These are phyloP conservation scores for Lutjanus argentimaculatus DNA, from an alignment of 2,797 vertebrate genomes.

Conservation along the genomic window DNA sequence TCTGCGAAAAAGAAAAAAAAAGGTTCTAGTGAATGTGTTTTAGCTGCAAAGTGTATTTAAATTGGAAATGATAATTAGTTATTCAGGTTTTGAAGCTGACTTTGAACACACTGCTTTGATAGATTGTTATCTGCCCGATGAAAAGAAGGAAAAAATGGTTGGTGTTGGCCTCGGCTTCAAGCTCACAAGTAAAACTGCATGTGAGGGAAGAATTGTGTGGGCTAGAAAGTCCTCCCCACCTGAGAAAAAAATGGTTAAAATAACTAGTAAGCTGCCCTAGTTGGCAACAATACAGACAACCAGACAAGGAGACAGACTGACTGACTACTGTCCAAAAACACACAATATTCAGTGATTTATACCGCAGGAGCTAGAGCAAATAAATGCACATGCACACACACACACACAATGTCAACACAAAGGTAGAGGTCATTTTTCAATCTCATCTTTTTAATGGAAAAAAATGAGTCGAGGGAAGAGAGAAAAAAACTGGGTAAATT, in stretches of 20 bases:
- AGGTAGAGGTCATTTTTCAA: conserved; percentile 76
- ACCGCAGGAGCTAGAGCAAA: conserved; percentile 31
- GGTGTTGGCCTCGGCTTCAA: conserved; percentile 19
- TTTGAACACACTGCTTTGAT: conserved; percentile 55
- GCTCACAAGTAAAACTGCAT: conserved; percentile 8
- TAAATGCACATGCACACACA: conserved; percentile 22
- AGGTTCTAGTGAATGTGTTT: conserved; percentile 28
- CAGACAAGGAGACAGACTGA: conserved; percentile 51
- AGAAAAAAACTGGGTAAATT: conserved; percentile 75
- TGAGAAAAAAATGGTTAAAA: conserved; percentile 25
- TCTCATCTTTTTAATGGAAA: conserved; percentile 85
- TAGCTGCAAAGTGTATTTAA: conserved; percentile 51
- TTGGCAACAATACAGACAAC: conserved; percentile 62
- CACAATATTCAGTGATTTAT: conserved; percentile 51
- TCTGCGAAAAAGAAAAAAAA: conserved; percentile 18
- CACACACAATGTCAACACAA: conserved; percentile 51
- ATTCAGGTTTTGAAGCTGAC: conserved; percentile 49
- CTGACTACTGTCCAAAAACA: conserved; percentile 51
- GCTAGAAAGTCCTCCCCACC: conserved; percentile 28
- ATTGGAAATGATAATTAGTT: conserved; percentile 58
- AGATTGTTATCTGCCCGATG: conserved; percentile 51
- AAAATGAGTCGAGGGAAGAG: conserved; percentile 78
- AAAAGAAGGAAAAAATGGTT: conserved; percentile 36
- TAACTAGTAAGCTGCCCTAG: conserved; percentile 53
- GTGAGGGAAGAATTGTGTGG: conserved; percentile 40